Base-by-base conservation (phyloP, 2,888 invertebrate species). In the Ectemnius continuus region DNA sequence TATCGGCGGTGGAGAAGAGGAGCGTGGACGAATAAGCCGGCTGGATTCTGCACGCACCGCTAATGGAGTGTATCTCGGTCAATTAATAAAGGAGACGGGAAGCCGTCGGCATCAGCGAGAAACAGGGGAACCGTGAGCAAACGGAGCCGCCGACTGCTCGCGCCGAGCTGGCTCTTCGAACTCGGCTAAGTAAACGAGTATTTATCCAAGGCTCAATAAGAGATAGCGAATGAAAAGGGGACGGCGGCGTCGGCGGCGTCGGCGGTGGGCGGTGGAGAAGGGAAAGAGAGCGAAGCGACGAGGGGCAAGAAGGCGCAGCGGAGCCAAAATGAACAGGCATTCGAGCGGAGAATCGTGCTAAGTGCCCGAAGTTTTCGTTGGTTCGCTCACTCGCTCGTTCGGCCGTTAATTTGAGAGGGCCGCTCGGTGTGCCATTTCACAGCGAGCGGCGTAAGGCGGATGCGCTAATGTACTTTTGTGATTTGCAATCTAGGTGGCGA, bases 401-500 rank as follows among this genome's bases (percentile, higher is more conserved):
- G 23, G 23, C 16, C 52, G 52, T 52, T 52, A 52, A 52, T 52
- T 52, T 16, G 52, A 52, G 52, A 52, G 6, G 52, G 16, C n/a
- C 52, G n/a, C 52, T 16, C n/a, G 52, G 13, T 36, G 36, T 56
- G 64, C 56, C 16, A 64, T 64, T 64, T 64, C 36, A 64, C 11
- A 52, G 64, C 36, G 26, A n/a, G 26, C 20, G 48, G 14, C 62
- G 62, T 62, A 64, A 56, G 56, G 64, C 56, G 18, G 36, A 64
- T 56, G 70, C 70, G 58, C 65, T 70, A 73, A 73, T 70, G 73
- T 70, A 70, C 73, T 73, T 73, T 73, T 70, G 70, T 62, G 73
- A 73, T 73, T 73, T 73, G 70, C 66, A 70, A 70, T 70, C 73
- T 59, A 46, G 66, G 36, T 36, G 36, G 36, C 36, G 36, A 11